Evolutionary conservation across 2,113 vertebrate genomes (phyloP).

Genomic region (Notiomystis cincta): DNA sequence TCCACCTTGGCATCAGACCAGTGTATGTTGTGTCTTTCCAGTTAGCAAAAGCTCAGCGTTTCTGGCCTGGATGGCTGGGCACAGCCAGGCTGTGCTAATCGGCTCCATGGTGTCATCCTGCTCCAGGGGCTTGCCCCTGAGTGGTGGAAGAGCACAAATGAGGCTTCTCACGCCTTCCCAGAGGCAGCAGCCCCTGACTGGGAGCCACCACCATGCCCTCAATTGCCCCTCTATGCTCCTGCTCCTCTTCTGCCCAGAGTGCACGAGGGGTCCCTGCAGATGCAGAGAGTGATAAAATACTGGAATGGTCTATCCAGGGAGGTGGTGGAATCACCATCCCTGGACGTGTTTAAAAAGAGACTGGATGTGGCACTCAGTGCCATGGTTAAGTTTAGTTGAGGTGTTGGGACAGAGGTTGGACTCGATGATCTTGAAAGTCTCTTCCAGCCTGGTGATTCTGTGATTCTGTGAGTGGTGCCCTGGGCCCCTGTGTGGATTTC

Average conservation of each 20-base stretch:
- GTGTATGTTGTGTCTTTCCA: neutral
- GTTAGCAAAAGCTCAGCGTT: neutral
- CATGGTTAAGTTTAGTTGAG: no score
- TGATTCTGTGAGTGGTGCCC: no score
- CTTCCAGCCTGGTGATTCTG: no score
- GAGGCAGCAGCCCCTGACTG: neutral
- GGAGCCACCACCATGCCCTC: accelerated
- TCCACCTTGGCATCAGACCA: neutral
- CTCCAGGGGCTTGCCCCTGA: accelerated
- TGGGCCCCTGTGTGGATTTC: accelerated
- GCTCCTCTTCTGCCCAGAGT: neutral
- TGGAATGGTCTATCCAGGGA: no score
- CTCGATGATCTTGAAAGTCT: no score
- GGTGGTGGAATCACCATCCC: no score
- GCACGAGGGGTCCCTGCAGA: accelerated
- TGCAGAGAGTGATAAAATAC: no score
- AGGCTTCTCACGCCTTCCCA: neutral
- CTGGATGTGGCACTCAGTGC: no score
- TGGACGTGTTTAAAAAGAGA: no score
- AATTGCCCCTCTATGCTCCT: neutral
- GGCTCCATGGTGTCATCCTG: neutral
- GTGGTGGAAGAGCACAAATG: neutral
- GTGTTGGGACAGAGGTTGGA: no score
- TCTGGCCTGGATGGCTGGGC: accelerated
- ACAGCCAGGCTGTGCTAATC: neutral